Evolutionary conservation across 2,113 vertebrate species (phyloP), one percentile per base, ranked within the genome.

Genomic region (Dicrurus megarhynchus): DNA sequence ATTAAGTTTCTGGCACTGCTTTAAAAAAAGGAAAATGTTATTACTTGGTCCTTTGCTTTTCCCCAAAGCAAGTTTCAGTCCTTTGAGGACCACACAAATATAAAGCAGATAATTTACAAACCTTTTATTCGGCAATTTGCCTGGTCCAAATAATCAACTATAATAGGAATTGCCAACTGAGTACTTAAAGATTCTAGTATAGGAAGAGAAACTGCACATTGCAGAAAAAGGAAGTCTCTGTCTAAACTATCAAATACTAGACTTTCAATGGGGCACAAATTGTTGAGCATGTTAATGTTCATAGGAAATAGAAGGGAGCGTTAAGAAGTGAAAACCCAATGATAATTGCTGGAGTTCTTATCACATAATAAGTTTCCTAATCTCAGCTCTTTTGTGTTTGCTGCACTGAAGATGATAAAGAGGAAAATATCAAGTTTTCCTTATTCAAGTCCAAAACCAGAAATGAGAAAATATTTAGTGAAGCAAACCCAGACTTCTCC

Each of bases 41-140:
- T 94, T 95, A 77, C 80, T 97, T 94, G 46, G 74, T 84, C 81
- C 70, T 82, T 95, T 84, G 68, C 87, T 97, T 97, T 96, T 89
- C 76, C 91, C 86, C 84, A 93, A 44, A 91, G 91, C 64, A 95
- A 93, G 96, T 94, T 96, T 93, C 74, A 97, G 65, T 91, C 94
- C 85, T 97, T 95, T 97, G 93, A 97, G 77, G 75, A 89, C 56
- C 26, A 16, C 81, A 74, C 41, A 89, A 93, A 91, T 68, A 96
- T 71, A 91, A 95, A 96, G 90, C 68, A 93, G 78, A 97, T 89
- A 79, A 95, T 94, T 93, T 96, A 92, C 68, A 94, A 95, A 69
- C 35, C 60, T 95, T 95, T 97, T 69, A 91, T 91, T 95, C 9
- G 10, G 42, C 81, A 96, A 89, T 92, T 97, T 96, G 80, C 65